Evolutionary conservation across 1,140 invertebrate genomes (phyloP).

Genomic region (Drosophila leontia): DNA sequence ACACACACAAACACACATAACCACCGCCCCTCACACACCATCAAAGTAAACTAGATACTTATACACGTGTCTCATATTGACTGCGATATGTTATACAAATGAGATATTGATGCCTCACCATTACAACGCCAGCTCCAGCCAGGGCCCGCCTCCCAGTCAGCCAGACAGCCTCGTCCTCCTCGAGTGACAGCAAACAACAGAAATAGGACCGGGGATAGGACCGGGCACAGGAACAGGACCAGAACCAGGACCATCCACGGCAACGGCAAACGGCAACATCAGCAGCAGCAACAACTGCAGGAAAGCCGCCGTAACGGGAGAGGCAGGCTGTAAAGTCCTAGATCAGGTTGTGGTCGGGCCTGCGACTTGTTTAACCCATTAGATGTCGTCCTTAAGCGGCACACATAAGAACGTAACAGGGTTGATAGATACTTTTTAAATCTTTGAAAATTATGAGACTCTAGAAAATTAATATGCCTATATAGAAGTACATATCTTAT

Average conservation of each 20-base stretch:
- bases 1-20: conserved; percentile 10
- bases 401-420: background rate
- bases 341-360: conserved; percentile 25
- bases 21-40: conserved; percentile 4
- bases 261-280: conserved; percentile 12
- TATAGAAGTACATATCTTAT: background rate
- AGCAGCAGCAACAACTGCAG: conserved; percentile 22
- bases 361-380: conserved; percentile 36
- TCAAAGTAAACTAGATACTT: conserved; percentile 67
- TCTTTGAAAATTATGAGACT: too few species aligned
- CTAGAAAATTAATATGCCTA: too few species aligned
- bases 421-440: background rate
- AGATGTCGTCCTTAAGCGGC: background rate
- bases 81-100: conserved; percentile 81
- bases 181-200: conserved; percentile 47
- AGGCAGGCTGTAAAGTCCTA: conserved; percentile 21
- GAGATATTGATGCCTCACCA: conserved; percentile 76
- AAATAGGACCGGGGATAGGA: conserved; percentile 18
- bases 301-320: conserved; percentile 11
- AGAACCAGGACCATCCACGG: conserved; percentile 16
- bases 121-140: conserved; percentile 34
- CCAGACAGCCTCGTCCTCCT: conserved; percentile 26
- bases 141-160: conserved; percentile 17
- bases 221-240: conserved; percentile 3
- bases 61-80: conserved; percentile 77